Conservation (phyloP, 2,113 vertebrate genomes). For the Forbesichthys papilliferus region DNA sequence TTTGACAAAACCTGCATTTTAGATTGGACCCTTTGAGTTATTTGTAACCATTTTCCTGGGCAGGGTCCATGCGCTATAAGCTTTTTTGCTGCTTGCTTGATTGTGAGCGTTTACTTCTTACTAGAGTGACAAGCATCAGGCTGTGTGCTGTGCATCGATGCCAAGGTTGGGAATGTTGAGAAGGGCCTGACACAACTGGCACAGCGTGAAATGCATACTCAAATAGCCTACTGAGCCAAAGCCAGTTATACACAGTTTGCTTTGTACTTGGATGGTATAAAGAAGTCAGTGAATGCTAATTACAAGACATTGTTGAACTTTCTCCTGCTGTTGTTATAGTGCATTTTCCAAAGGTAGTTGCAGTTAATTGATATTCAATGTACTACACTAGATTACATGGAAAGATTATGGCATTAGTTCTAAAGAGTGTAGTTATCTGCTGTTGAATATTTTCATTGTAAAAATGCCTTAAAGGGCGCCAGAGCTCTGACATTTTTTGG, state of each 20-base stretch:
- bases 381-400: too few relatives aligned
- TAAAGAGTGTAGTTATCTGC: too few relatives aligned
- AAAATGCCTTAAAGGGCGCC: too few relatives aligned
- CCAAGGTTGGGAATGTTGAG: slow-evolving; percentile 34
- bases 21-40: slow-evolving; percentile 18
- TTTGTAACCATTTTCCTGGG: slow-evolving; percentile 25
- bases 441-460: too few relatives aligned
- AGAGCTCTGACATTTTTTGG: not conserved
- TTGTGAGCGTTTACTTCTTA: slow-evolving; percentile 16
- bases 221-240: not conserved
- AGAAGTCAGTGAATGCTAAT: slow-evolving; percentile 8
- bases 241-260: slow-evolving; percentile 16
- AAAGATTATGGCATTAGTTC: too few relatives aligned
- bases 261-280: slow-evolving; percentile 19
- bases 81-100: slow-evolving; percentile 41
- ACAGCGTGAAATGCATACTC: slow-evolving; percentile 17
- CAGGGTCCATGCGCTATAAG: slow-evolving; percentile 33
- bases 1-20: slow-evolving; percentile 31
- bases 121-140: not conserved
- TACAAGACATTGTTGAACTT: not conserved
- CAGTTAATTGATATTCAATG: not conserved
- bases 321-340: not conserved
- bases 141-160: not conserved
- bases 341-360: slow-evolving; percentile 2
- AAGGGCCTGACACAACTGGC: slow-evolving; percentile 23